Evolutionary conservation across 2,888 invertebrate species (phyloP).

Genomic region (Dione juno): DNA sequence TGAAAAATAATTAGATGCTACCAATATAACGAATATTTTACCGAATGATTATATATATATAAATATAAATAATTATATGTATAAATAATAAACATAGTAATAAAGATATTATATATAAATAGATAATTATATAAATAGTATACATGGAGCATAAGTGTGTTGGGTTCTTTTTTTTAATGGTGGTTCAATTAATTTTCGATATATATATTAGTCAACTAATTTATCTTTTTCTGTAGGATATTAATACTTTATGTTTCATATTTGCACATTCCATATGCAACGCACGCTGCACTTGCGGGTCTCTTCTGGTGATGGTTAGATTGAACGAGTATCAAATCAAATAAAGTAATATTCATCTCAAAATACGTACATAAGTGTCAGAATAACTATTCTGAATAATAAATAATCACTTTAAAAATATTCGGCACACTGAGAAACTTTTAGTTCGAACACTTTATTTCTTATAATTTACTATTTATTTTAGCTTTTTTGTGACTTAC

Average conservation of each 20-base stretch:
- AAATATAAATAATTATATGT: no score
- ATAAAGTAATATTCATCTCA: neutral
- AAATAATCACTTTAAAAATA: neutral
- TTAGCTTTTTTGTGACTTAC: constrained; percentile 5
- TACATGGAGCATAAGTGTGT: neutral
- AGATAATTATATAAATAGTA: no score
- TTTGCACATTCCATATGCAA: constrained; percentile 47
- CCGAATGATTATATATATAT: no score
- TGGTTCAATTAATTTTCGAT: neutral
- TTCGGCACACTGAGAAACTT: neutral
- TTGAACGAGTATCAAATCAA: no score
- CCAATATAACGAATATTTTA: no score
- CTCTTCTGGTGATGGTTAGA: constrained; percentile 27
- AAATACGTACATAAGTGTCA: neutral
- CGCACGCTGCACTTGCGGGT: constrained; percentile 37
- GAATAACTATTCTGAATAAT: neutral
- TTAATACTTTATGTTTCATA: constrained; percentile 54
- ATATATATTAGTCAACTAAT: neutral
- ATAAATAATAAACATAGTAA: no score
- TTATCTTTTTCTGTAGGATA: constrained; percentile 30
- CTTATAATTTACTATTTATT: neutral
- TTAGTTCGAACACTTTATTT: neutral
- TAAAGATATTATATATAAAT: no score
- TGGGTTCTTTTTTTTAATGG: constrained; percentile 57
- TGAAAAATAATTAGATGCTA: no score